A percentile compares a stretch with the other conserved stretches of the same genome.
Evolutionary conservation across 2,888 invertebrate species (phyloP).

Genomic region (Erebia ligea): DNA sequence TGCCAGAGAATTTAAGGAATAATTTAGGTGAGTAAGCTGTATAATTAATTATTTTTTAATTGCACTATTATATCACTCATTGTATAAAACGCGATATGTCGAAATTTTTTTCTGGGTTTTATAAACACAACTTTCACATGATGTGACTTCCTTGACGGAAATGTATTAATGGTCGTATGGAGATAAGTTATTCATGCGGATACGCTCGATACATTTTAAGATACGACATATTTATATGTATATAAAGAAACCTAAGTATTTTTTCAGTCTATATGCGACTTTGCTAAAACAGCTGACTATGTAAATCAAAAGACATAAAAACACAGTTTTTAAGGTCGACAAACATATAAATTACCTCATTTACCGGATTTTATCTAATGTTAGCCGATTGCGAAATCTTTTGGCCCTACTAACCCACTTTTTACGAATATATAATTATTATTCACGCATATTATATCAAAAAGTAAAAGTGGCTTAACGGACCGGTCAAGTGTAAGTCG

Average conservation of each 20-base stretch:
- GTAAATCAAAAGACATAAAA: neutral
- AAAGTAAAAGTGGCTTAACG: constrained; percentile 36
- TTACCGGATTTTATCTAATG: constrained; percentile 45
- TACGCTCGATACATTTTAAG: constrained; percentile 30
- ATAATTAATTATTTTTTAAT: constrained; percentile 14
- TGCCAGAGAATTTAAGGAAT: constrained; percentile 42
- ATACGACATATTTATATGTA: neutral
- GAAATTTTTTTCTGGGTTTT: constrained; percentile 53
- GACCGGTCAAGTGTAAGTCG: constrained; percentile 31
- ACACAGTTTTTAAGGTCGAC: constrained; percentile 9
- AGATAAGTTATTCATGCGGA: constrained; percentile 10
- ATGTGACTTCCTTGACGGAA: constrained; percentile 44
- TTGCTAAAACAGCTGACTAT: neutral
- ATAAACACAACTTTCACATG: constrained; percentile 54
- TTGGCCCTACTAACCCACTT: constrained; percentile 47
- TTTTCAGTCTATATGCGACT: no score
- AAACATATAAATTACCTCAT: constrained; percentile 41
- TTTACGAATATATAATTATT: constrained; percentile 36
- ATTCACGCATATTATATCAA: constrained; percentile 23
- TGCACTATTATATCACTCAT: constrained; percentile 16
- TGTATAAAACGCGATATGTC: constrained; percentile 49
- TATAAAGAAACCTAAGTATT: neutral
- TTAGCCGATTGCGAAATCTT: constrained; percentile 44
- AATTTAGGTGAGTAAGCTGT: constrained; percentile 49
- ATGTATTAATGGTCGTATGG: constrained; percentile 29